These are phyloP conservation scores for Ptilodon capucinus DNA, from an alignment of 2,888 invertebrate species.

Conservation along the genomic window DNA sequence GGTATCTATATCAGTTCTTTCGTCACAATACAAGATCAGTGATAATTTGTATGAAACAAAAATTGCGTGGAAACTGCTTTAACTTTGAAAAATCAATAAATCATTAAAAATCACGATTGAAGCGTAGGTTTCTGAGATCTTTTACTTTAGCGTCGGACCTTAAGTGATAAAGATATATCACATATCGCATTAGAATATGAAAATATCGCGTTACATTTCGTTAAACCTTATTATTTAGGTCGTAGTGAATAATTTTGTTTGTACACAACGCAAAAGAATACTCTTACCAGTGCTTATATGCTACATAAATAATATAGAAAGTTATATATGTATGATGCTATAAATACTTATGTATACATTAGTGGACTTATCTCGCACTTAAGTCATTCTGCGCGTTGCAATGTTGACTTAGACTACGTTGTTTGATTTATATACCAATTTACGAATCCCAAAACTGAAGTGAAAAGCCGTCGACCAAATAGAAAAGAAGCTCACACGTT, in stretches of 20 bases:
- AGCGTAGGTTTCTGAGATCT: constrained; percentile 38
- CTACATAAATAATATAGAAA: constrained; percentile 70
- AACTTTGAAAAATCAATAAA: constrained; percentile 4
- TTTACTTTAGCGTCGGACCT: constrained; percentile 36
- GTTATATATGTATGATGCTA: constrained; percentile 47
- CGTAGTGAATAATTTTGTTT: constrained; percentile 57
- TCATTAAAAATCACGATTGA: constrained; percentile 16
- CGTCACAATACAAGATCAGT: constrained; percentile 13
- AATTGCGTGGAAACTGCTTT: constrained; percentile 10
- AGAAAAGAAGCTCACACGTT: constrained; percentile 76
- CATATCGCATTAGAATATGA: constrained; percentile 74
- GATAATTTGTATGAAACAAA: constrained; percentile 25
- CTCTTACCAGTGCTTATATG: constrained; percentile 60
- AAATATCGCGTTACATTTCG: constrained; percentile 60
- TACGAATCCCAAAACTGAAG: constrained; percentile 43
- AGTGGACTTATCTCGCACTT: constrained; percentile 37
- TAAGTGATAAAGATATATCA: constrained; percentile 72
- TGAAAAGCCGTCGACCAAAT: constrained; percentile 56
- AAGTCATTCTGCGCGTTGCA: constrained; percentile 20
- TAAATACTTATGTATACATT: constrained; percentile 49
- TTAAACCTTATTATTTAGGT: constrained; percentile 61
- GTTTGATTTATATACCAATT: constrained; percentile 22
- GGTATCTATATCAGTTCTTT: constrained; percentile 18
- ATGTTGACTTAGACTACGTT: constrained; percentile 28
- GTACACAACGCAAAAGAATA: constrained; percentile 70